Evolutionary conservation across 2,888 invertebrate species (phyloP), one percentile per base, ranked within the genome.

Genomic region (Metopia argyrocephala): DNA sequence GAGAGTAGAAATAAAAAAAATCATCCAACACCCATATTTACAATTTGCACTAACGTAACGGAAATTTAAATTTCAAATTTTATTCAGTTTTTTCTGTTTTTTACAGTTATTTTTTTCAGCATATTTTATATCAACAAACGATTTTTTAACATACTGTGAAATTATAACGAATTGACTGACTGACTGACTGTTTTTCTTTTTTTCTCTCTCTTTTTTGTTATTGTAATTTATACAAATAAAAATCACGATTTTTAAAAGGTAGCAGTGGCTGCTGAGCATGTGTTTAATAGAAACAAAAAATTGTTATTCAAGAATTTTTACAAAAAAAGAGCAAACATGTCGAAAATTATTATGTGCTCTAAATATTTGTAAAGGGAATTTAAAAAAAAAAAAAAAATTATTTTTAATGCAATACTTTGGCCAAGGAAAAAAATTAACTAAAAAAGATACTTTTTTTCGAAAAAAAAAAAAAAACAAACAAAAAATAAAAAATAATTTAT

Each of bases 21-120:
- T n/a, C n/a, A n/a, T n/a, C 12, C 31, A 31, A 28, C 65, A 56
- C 27, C 7, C 31, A 52, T 56, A n/a, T n/a, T 27, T 25, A 31
- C 25, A 66, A 38, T 66, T 38, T 62, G 31, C 48, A 65, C 59
- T 54, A 69, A 61, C 71, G 18, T 65, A 76, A 74, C 78, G 81
- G 74, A 81, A 81, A 81, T 81, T 78, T 81, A 81, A 81, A 81
- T 62, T 81, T 78, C 78, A 81, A 81, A 81, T 81, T 76, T 73
- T 56, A 31, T 31, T n/a, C n/a, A 20, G 25, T 46, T 69, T 48
- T 69, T 3, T 45, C 4, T 45, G 48, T 65, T 59, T 64, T 9
- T 15, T 62, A 31, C 54, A 46, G 2, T 48, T 38, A 5, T 0
- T 48, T 20, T 56, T 64, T 18, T 68, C n/a, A n/a, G n/a, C n/a